Base-by-base conservation (phyloP, 1,140 invertebrate genomes). In the Apis dorsata region DNA sequence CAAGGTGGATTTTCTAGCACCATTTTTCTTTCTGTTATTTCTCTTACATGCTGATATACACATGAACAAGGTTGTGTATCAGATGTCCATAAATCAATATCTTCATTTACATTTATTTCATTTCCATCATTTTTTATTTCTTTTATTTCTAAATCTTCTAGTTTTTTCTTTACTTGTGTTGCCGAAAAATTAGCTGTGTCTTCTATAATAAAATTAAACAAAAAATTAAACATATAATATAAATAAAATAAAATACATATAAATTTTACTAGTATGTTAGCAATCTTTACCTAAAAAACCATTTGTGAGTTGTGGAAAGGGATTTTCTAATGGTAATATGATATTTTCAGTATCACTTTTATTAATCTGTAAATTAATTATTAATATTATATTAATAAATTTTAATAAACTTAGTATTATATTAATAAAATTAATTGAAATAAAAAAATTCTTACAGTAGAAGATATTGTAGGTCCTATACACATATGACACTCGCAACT, bases 1-100 rank as follows among this genome's bases (percentile, higher is more conserved):
- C 92, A 93, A 34, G 91, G 92, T 28, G 92, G 89, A 80, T 91
- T 92, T 81, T 93, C 91, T 10, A 90, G 60, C 11, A 91, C 84
- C 63, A 90, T 76, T 78, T 89, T 91, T 62, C 89, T 88, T 28
- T 92, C 89, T 19, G 87, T 87, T 76, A 93, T 91, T 79, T 92
- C 90, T 60, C 87, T 90, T 8, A 89, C 90, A 13, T 92, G 92
- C 72, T 92, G 84, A 71, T 92, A 92, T 49, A 92, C 91, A 59
- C 92, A 93, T 1, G 89, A 84, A 85, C 92, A 93, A 19, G 90
- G 90, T 13, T 91, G 88, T 9, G 74, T 44, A 19, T 90, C 86
- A 0, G 72, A 49, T 44, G 76, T 79, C n/a, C 80, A 77, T 0
- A 87, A 69, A 13, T 84, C 81, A 0, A n/a, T 69, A 57, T 86